Percentiles rank a stretch among this genome's conserved stretches.
Evolutionary conservation across 2,888 invertebrate species (phyloP).

Genomic region (Pristionchus maxplancki): DNA sequence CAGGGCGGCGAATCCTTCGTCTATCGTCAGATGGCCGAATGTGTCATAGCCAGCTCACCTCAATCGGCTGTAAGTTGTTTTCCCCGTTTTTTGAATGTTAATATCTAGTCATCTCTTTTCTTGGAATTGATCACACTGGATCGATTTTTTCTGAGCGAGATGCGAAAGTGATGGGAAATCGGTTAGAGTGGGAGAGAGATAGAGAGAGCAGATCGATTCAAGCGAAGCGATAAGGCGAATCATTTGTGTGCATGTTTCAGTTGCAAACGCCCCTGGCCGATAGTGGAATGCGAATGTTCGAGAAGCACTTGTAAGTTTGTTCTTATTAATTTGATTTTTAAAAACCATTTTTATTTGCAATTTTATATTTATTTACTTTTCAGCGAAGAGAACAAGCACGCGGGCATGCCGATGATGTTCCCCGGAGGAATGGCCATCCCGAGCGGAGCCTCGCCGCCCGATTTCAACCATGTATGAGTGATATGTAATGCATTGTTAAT

Average conservation of each 20-base stretch:
- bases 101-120: not conserved
- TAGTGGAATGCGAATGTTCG: conserved; percentile 38
- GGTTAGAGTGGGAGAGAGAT: not conserved
- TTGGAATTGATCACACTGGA: not conserved
- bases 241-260: conserved; percentile 4
- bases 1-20: conserved; percentile 35
- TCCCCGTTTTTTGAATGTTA: not conserved
- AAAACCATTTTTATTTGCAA: not conserved
- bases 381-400: conserved; percentile 12
- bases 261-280: conserved; percentile 50
- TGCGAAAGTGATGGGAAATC: not conserved
- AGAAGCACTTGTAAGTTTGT: conserved; percentile 19
- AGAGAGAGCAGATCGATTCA: conserved; percentile 27
- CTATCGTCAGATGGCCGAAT: conserved; percentile 28
- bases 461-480: not conserved
- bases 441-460: conserved; percentile 26
- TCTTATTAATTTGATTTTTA: not conserved
- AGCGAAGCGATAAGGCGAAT: not conserved
- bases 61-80: conserved; percentile 47
- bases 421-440: not conserved
- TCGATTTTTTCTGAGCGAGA: not conserved
- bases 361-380: not conserved
- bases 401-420: conserved; percentile 29
- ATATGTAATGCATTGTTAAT: not conserved
- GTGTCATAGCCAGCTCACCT: conserved; percentile 48